phyloP scores from a whole-genome alignment of 2,113 vertebrate species.

The Xyrauchen texanus region DNA sequence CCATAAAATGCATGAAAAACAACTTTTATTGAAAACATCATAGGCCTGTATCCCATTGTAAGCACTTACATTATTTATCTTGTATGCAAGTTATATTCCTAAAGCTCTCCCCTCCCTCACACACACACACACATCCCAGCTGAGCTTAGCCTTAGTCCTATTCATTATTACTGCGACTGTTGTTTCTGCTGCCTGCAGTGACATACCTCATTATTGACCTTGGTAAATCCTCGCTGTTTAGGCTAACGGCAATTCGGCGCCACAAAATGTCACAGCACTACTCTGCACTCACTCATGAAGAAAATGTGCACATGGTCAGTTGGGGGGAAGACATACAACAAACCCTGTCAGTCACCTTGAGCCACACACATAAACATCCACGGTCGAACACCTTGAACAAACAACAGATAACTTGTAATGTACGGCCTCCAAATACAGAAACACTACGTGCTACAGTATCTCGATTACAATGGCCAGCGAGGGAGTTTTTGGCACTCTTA shows the following conservation, averaged over 20 bases:
- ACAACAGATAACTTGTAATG: constrained; percentile 39
- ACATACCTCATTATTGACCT: constrained; percentile 66
- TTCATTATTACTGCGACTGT: constrained; percentile 48
- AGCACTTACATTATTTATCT: constrained; percentile 1
- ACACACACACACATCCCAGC: constrained; percentile 34
- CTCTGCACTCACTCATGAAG: constrained; percentile 64
- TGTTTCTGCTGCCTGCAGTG: constrained; percentile 55
- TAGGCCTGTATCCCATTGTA: not conserved
- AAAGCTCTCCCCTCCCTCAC: not conserved
- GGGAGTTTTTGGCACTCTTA: constrained; percentile 29
- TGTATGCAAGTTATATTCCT: not conserved
- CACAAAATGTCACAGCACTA: constrained; percentile 62
- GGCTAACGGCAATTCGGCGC: constrained; percentile 63
- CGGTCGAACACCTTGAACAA: constrained; percentile 46
- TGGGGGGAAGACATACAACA: constrained; percentile 26
- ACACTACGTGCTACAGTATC: constrained; percentile 13
- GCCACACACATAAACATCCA: constrained; percentile 50
- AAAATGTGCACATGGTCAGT: constrained; percentile 59
- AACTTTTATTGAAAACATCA: not conserved
- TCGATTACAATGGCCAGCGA: constrained; percentile 1
- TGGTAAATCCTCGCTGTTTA: constrained; percentile 64
- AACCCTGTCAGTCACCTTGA: constrained; percentile 66
- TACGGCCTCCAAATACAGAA: constrained; percentile 17
- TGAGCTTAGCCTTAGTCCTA: constrained; percentile 53
- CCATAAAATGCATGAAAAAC: not conserved